phyloP scores from a whole-genome alignment of 2,888 invertebrate species.

The Bombyx huttoni region DNA sequence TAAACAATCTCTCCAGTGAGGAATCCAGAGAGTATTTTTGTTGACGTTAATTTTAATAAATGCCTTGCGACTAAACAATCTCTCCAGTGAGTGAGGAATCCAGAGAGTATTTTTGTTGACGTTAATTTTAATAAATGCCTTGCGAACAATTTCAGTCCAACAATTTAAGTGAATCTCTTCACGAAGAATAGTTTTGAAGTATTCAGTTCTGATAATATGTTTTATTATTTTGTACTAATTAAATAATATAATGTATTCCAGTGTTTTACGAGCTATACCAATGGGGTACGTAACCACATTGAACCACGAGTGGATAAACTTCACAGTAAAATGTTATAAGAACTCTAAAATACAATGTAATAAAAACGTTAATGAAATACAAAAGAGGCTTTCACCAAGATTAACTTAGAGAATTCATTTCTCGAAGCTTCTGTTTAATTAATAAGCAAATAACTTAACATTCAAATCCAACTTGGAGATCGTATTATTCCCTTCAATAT shows the following conservation, averaged over 20 bases:
- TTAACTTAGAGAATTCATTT: background rate
- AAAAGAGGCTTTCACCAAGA: background rate
- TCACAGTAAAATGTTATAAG: background rate
- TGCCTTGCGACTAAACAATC: too few species aligned
- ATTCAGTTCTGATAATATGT: too few species aligned
- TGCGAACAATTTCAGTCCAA: too few species aligned
- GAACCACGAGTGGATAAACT: background rate
- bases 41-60: too few species aligned
- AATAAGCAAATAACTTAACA: constrained; percentile 23
- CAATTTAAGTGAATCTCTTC: too few species aligned
- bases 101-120: background rate
- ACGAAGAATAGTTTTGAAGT: too few species aligned
- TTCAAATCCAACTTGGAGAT: constrained; percentile 15
- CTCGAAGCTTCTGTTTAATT: constrained; percentile 14
- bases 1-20: background rate
- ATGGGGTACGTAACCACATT: too few species aligned
- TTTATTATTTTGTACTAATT: too few species aligned
- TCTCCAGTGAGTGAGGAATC: background rate
- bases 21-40: too few species aligned
- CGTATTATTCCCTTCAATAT: constrained; percentile 16
- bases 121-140: background rate
- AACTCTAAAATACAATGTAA: background rate
- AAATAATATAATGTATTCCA: too few species aligned
- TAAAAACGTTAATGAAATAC: background rate
- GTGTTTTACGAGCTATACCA: too few species aligned